Conservation (phyloP, 2,888 invertebrate genomes). For the Melolontha melolontha region DNA sequence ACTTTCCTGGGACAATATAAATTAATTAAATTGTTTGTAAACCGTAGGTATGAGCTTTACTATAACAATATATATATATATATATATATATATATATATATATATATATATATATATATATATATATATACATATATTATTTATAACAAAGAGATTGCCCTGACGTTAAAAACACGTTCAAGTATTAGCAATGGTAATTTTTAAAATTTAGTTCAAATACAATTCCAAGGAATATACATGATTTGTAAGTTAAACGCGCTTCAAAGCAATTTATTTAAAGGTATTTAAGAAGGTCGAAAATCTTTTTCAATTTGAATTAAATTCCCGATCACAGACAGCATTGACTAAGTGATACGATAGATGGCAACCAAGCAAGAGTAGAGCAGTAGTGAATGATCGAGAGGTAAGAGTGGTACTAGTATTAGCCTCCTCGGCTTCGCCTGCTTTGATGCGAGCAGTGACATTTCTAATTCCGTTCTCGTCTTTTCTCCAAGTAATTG, state of each 20-base stretch:
- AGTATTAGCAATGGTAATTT: neutral
- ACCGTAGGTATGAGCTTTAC: too few relatives aligned
- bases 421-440: slow-evolving; percentile 7
- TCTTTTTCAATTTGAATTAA: slow-evolving; percentile 5
- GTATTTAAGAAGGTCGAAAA: neutral
- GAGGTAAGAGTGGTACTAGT: neutral
- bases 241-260: too few relatives aligned
- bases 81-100: too few relatives aligned
- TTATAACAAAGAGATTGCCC: too few relatives aligned
- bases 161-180: too few relatives aligned
- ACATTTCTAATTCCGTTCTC: slow-evolving; percentile 38
- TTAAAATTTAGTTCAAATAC: neutral
- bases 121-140: too few relatives aligned
- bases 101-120: too few relatives aligned
- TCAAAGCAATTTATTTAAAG: too few relatives aligned
- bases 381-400: neutral
- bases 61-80: too few relatives aligned
- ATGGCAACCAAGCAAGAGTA: slow-evolving; percentile 6
- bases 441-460: slow-evolving; percentile 27
- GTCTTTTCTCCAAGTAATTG: slow-evolving; percentile 30
- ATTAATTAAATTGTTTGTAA: too few relatives aligned
- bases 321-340: slow-evolving; percentile 23
- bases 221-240: neutral
- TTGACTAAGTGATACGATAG: slow-evolving; percentile 30
- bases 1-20: too few relatives aligned